Percentiles rank a stretch among this genome's conserved stretches.
Evolutionary conservation across 2,113 vertebrate genomes (phyloP).

Genomic region (Coregonus clupeaformis): DNA sequence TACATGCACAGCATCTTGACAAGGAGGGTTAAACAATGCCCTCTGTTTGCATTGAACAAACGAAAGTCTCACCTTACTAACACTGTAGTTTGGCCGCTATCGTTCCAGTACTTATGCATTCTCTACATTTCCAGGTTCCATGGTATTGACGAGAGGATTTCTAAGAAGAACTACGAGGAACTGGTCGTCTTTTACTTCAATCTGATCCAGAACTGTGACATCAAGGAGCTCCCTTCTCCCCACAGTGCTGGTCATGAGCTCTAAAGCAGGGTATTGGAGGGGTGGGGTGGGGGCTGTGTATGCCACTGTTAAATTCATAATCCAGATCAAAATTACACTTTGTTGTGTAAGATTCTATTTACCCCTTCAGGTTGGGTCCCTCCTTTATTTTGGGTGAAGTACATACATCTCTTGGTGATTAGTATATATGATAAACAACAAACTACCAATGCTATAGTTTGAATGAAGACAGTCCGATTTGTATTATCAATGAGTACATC

Average conservation of each 20-base stretch:
- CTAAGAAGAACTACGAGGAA: conserved; percentile 79
- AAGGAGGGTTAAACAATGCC: background rate
- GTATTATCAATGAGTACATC: too few species aligned
- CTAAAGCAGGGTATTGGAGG: conserved; percentile 44
- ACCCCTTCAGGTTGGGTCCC: conserved; percentile 36
- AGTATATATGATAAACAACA: too few species aligned
- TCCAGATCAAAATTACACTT: conserved; percentile 57
- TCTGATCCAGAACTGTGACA: conserved; percentile 89
- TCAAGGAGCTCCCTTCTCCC: conserved; percentile 61
- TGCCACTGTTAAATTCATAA: background rate
- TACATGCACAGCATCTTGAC: background rate
- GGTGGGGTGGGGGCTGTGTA: too few species aligned
- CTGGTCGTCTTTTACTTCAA: conserved; percentile 83
- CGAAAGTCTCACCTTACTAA: too few species aligned
- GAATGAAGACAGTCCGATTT: too few species aligned
- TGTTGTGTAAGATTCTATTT: conserved; percentile 79
- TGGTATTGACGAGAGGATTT: conserved; percentile 91
- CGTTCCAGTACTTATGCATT: too few species aligned
- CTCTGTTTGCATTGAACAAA: too few species aligned
- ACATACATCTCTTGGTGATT: conserved; percentile 59
- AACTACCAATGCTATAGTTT: too few species aligned
- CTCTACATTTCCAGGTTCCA: conserved; percentile 76
- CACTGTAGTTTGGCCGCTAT: background rate
- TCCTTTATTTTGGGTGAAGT: too few species aligned
- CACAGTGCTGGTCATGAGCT: conserved; percentile 80